Conservation (phyloP, 1,140 invertebrate genomes). For the Argopecten irradians region DNA sequence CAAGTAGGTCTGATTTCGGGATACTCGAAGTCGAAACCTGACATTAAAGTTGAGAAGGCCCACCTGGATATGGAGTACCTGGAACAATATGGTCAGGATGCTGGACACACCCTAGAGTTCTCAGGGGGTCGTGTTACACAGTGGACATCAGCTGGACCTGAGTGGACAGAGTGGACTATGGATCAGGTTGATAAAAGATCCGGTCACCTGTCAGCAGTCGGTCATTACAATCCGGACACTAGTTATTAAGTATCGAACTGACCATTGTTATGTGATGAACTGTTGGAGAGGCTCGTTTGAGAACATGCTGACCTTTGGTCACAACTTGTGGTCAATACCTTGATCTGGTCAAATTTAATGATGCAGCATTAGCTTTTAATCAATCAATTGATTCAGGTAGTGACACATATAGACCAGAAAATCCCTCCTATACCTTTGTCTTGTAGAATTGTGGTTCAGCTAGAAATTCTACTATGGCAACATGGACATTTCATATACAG, state of each 20-base stretch:
- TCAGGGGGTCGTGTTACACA: background rate
- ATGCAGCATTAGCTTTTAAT: background rate
- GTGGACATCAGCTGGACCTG: background rate
- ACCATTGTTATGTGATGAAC: background rate
- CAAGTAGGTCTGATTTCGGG: background rate
- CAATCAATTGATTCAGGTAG: background rate
- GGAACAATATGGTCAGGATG: slow-evolving; percentile 9
- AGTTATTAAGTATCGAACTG: background rate
- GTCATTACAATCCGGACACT: background rate
- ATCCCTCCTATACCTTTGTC: background rate
- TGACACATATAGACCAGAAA: background rate
- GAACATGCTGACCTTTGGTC: background rate
- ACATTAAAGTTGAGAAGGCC: background rate
- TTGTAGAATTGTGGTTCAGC: background rate
- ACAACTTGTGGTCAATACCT: background rate
- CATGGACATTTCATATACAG: too few relatives aligned
- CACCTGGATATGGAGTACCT: background rate
- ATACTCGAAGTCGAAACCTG: background rate
- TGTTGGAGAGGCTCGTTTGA: background rate
- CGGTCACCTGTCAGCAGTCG: slow-evolving; percentile 3
- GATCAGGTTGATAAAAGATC: background rate
- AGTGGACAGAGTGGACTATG: background rate
- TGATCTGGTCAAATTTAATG: background rate
- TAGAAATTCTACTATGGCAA: too few relatives aligned
- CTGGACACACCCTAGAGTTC: background rate